Base-by-base conservation (phyloP, 2,797 vertebrate genomes). In the Champsocephalus gunnari region DNA sequence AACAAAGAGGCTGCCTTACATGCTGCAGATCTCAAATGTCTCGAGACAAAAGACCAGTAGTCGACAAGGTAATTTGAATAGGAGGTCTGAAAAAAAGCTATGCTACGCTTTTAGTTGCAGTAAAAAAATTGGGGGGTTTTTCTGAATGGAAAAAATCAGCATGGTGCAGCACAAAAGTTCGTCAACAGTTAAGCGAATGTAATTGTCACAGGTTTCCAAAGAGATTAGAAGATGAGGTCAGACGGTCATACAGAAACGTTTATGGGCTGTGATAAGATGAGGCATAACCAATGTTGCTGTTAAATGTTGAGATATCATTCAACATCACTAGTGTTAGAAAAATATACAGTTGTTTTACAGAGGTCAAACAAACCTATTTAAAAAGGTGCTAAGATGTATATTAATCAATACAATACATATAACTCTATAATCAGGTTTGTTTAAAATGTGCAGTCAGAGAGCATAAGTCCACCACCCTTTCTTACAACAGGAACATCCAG, bases 11-110 rank as follows among this genome's bases (percentile, higher is more conserved):
- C 49, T 58, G 56, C 57, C 62, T 24, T 57, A 43, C 53, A 58
- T 73, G 60, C 69, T 58, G 53, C 28, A 63, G 51, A 81, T 77
- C 80, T 85, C 66, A 67, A 43, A 73, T 86, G 69, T 79, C 77
- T 41, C 4, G 11, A 72, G 67, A 84, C 61, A 73, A 80, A 81
- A 57, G 64, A 69, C 24, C 58, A 49, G 7, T 2, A 61, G 50
- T 1, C 57, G 50, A 60, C 49, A 24, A 64, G 43, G 28, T 82
- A 64, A 83, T 77, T 5, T 79, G 71, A 79, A 75, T 62, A 66
- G 51, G 51, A 45, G 49, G 12, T 43, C 41, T 75, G 24, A 59
- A 57, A 28, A 59, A 59, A 49, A 56, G 12, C 34, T 67, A 55
- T 57, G 44, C 3, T 4, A 3, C 1, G 19, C 19, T 1, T 12